Conservation (phyloP, 37 sponge, comb jelly and placozoan species). For the Lycopodina hypogea region DNA sequence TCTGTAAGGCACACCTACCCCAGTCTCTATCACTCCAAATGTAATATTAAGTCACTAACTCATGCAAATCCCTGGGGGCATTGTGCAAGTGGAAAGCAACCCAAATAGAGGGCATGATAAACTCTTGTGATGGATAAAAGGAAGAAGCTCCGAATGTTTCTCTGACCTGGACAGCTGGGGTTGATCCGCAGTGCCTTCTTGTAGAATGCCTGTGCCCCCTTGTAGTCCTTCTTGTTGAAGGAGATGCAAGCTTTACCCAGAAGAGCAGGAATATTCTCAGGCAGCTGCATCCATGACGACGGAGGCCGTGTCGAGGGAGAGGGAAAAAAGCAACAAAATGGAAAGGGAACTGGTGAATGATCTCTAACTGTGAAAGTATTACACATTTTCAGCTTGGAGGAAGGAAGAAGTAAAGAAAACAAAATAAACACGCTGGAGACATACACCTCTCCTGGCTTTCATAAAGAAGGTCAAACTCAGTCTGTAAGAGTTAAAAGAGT, state of each 20-base stretch:
- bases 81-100: no score
- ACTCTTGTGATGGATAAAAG: no score
- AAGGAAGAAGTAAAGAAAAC: not conserved
- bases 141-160: no score
- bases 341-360: not conserved
- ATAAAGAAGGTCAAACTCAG: no score
- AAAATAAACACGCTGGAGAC: not conserved
- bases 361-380: not conserved
- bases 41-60: no score
- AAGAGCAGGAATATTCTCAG: slow-evolving; percentile 71
- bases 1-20: no score
- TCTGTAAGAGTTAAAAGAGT: no score
- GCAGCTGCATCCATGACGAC: slow-evolving; percentile 20
- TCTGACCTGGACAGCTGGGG: slow-evolving; percentile 82
- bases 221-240: slow-evolving; percentile 96
- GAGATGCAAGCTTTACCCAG: slow-evolving; percentile 92
- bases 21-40: no score
- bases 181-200: slow-evolving; percentile 90
- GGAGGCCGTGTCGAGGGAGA: not conserved
- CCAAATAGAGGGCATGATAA: no score
- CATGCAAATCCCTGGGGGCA: no score
- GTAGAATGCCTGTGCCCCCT: slow-evolving; percentile 88
- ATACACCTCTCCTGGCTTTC: no score
- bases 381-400: not conserved
- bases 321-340: not conserved